Conservation (phyloP, 2,113 vertebrate species). For the Callopanchax toddi region DNA sequence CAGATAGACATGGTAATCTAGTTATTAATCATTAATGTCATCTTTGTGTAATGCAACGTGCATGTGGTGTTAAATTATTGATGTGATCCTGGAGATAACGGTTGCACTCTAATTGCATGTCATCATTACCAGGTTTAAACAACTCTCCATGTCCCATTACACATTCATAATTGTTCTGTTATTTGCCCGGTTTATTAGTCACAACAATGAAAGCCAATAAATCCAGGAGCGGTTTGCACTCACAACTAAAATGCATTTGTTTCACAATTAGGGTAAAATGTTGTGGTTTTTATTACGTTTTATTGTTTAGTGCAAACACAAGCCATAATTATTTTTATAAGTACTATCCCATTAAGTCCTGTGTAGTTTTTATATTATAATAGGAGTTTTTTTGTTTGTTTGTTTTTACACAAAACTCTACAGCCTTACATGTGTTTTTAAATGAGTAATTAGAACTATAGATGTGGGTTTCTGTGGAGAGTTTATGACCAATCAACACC, state of each 20-base stretch:
- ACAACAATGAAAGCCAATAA: conserved; percentile 54
- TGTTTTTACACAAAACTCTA: too few relatives aligned
- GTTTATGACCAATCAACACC: too few relatives aligned
- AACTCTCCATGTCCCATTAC: conserved; percentile 68
- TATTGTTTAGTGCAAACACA: too few relatives aligned
- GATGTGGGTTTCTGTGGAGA: too few relatives aligned
- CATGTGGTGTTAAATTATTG: conserved; percentile 70
- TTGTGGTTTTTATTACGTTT: too few relatives aligned
- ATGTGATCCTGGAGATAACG: conserved; percentile 68
- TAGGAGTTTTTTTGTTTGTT: too few relatives aligned
- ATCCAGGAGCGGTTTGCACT: conserved; percentile 7
- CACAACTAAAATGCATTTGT: background rate
- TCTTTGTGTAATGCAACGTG: conserved; percentile 58
- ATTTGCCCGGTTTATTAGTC: conserved; percentile 70
- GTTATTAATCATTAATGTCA: conserved; percentile 61
- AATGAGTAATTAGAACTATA: too few relatives aligned
- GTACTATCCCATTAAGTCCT: too few relatives aligned
- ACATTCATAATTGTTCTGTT: conserved; percentile 69
- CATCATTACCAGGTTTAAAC: conserved; percentile 72
- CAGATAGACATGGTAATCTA: conserved; percentile 42
- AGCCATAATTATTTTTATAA: too few relatives aligned
- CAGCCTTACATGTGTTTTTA: too few relatives aligned
- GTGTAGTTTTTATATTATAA: too few relatives aligned
- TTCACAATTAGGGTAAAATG: too few relatives aligned
- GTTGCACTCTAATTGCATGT: conserved; percentile 72